A percentile compares a stretch with the other conserved stretches of the same genome.
Evolutionary conservation across 1,140 invertebrate genomes (phyloP).

Genomic region (Apocrypta bakeri): DNA sequence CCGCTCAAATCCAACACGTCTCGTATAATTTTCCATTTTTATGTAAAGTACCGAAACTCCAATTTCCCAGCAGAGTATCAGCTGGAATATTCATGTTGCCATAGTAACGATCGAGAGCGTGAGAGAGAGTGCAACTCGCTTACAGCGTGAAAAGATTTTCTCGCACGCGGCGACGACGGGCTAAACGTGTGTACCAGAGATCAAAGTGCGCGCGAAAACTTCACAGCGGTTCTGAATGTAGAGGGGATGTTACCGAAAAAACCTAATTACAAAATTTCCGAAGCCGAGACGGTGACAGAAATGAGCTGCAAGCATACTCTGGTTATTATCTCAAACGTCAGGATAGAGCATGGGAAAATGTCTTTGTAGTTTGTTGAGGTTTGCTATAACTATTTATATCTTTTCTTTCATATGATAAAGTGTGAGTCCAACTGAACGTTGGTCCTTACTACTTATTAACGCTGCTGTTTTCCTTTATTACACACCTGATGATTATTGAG

Average conservation of each 20-base stretch:
- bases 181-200: slow-evolving; percentile 19
- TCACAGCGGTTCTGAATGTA: background rate
- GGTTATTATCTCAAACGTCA: slow-evolving; percentile 66
- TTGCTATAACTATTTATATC: background rate
- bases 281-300: slow-evolving; percentile 57
- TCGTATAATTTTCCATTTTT: too few relatives aligned
- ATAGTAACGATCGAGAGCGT: background rate
- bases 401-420: too few relatives aligned
- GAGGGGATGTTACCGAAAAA: slow-evolving; percentile 52
- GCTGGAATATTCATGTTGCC: slow-evolving; percentile 5
- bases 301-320: too few relatives aligned
- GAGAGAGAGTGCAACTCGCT: too few relatives aligned
- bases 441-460: background rate
- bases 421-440: background rate
- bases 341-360: slow-evolving; percentile 61
- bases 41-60: too few relatives aligned
- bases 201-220: slow-evolving; percentile 13
- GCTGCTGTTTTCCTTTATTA: background rate
- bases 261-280: slow-evolving; percentile 68
- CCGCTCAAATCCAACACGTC: background rate
- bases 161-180: background rate
- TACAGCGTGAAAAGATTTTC: slow-evolving; percentile 3
- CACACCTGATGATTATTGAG: too few relatives aligned
- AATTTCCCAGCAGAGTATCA: too few relatives aligned
- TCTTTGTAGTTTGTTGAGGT: background rate